Evolutionary conservation across 1,140 invertebrate genomes (phyloP).

Genomic region (Arion vulgaris): DNA sequence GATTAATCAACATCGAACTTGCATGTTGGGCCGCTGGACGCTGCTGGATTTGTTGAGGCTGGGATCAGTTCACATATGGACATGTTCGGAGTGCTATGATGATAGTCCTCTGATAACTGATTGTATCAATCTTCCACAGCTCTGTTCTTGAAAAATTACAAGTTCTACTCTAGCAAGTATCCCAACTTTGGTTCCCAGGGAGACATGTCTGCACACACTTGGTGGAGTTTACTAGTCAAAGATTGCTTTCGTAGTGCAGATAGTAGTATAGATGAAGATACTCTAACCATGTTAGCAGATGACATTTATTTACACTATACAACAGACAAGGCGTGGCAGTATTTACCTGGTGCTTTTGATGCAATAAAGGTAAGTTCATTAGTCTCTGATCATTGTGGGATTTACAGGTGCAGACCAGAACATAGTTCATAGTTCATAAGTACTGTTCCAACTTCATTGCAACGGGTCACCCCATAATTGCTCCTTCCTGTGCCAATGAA

Average conservation of each 20-base stretch:
- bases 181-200: slow-evolving; percentile 85
- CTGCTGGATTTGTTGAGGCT: too few species aligned
- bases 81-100: too few species aligned
- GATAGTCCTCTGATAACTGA: background rate
- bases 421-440: too few species aligned
- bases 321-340: slow-evolving; percentile 81
- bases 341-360: slow-evolving; percentile 78
- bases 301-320: slow-evolving; percentile 75
- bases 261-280: slow-evolving; percentile 46
- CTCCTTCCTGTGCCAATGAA: too few species aligned
- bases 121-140: background rate
- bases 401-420: too few species aligned
- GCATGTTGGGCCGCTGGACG: too few species aligned
- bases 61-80: too few species aligned
- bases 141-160: slow-evolving; percentile 63
- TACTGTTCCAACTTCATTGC: too few species aligned
- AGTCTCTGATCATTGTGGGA: too few species aligned
- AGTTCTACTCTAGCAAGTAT: slow-evolving; percentile 72
- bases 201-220: slow-evolving; percentile 82
- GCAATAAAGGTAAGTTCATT: slow-evolving; percentile 68
- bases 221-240: slow-evolving; percentile 84
- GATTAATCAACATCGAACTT: too few species aligned
- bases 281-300: slow-evolving; percentile 76
- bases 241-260: slow-evolving; percentile 77
- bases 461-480: too few species aligned